Conservation (phyloP, 2,113 vertebrate genomes). For the Thunnus thynnus region DNA sequence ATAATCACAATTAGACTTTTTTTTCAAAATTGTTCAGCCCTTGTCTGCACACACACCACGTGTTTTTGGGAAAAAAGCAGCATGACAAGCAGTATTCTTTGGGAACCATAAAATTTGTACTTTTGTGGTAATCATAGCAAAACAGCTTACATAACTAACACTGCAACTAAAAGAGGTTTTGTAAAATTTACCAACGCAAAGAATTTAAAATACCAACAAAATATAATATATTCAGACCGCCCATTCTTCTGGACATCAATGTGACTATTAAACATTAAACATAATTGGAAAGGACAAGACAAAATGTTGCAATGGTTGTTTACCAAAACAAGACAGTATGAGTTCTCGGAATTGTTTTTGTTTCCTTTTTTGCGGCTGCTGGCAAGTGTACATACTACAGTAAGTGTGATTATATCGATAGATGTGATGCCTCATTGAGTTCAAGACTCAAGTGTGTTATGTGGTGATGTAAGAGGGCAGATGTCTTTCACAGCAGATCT, state of each 20-base stretch:
- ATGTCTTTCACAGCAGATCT: conserved; percentile 21
- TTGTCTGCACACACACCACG: neutral
- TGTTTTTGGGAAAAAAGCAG: neutral
- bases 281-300: conserved; percentile 1
- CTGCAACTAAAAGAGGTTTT: conserved; percentile 6
- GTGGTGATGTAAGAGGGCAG: conserved; percentile 21
- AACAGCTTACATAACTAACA: neutral
- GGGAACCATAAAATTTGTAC: conserved; percentile 32
- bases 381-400: conserved; percentile 10
- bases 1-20: no score
- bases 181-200: neutral
- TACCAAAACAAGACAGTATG: neutral
- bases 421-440: conserved; percentile 25
- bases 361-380: conserved; percentile 2
- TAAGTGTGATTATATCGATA: conserved; percentile 29
- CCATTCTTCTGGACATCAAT: neutral
- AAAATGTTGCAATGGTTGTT: conserved; percentile 5
- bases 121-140: conserved; percentile 4
- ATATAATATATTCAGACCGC: neutral
- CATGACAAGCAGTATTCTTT: neutral
- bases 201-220: neutral
- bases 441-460: conserved; percentile 1
- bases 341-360: conserved; percentile 9
- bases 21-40: no score
- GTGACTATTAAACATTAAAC: neutral